Evolutionary conservation across 2,888 invertebrate genomes (phyloP).

Genomic region (Patella ulyssiponensis): DNA sequence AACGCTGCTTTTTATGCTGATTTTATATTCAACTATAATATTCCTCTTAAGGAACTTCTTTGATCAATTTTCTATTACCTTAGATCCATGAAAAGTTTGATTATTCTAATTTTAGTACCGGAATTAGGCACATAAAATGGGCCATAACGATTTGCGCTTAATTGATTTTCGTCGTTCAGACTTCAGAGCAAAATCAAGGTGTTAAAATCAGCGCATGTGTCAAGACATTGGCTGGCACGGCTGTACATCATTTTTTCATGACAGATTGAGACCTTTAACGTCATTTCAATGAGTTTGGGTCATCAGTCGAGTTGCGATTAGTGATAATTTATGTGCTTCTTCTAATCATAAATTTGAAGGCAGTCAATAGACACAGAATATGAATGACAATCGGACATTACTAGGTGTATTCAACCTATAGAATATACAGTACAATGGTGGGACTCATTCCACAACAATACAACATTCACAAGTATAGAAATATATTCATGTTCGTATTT

Average conservation of each 20-base stretch:
- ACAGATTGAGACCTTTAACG: not conserved
- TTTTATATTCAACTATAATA: no score
- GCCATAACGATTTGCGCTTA: not conserved
- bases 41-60: not conserved
- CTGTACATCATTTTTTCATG: slow-evolving; percentile 8
- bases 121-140: not conserved
- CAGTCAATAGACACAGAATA: slow-evolving; percentile 14
- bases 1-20: no score
- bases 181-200: slow-evolving; percentile 3
- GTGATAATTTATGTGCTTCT: slow-evolving; percentile 16
- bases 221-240: not conserved
- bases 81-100: not conserved
- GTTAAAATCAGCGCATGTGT: not conserved
- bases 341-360: slow-evolving; percentile 16
- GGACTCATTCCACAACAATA: not conserved
- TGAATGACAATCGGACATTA: slow-evolving; percentile 7
- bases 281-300: not conserved
- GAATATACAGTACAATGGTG: not conserved
- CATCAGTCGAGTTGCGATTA: slow-evolving; percentile 14
- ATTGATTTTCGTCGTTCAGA: slow-evolving; percentile 3
- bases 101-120: not conserved
- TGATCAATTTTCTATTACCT: not conserved
- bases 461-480: slow-evolving; percentile 4
- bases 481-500: not conserved
- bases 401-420: not conserved